Base-by-base conservation (phyloP, 2,797 vertebrate species). In the Passerculus sandwichensis region DNA sequence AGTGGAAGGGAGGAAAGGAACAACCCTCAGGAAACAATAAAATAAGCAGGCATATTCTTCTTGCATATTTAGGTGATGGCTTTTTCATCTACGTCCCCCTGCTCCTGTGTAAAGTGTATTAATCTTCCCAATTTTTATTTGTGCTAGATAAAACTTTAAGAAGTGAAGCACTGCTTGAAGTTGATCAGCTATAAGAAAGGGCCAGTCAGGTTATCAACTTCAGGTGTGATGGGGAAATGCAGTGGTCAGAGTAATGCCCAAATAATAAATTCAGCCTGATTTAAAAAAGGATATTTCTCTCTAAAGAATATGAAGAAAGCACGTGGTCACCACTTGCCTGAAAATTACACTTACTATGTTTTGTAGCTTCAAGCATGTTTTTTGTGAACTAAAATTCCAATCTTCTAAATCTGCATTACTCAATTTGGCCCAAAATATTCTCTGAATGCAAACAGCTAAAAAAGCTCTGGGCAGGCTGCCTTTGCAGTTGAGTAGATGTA, bases 1-100 rank as follows among this genome's bases (percentile, higher is more conserved):
- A 93, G 70, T 86, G 88, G 72, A 92, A 89, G 70, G 87, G 62
- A 88, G 76, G 85, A 93, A 84, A 92, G 61, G 25, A 87, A 73
- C 59, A 94, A 65, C 66, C 79, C 70, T 80, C 75, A 83, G 91
- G 85, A 96, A 94, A 81, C 60, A 77, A 83, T 85, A 87, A 92
- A 96, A 94, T 69, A 94, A 91, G 72, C 26, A 38, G 64, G 54
- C 9, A 10, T 69, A 40, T 80, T 92, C 62, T 84, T 93, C 36
- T 38, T 91, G 62, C 44, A 11, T 53, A 70, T 66, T 80, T 90
- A 6, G 3, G 6, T 56, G 77, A 42, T 0, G 5, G 34, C 10
- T 91, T 79, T 89, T 44, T 25, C 36, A 11, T 61, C 75, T 72
- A 47, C 34, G 59, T 13, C n/a, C 67, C 42, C 7, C 8, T 62